phyloP scores from a whole-genome alignment of 2,888 invertebrate genomes.

The Teleogryllus oceanicus region DNA sequence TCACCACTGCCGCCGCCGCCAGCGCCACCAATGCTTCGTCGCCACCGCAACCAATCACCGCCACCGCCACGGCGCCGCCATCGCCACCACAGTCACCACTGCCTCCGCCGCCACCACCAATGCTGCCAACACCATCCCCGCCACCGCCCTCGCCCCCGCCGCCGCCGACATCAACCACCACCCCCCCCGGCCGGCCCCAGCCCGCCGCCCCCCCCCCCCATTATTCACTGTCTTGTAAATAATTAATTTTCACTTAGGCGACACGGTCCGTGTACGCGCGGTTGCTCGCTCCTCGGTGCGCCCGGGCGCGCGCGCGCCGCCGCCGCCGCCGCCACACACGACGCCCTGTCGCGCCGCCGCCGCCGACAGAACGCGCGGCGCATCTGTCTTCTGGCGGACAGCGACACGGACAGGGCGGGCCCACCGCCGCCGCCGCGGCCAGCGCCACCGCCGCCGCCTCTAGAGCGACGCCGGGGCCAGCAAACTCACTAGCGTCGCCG shows the following conservation, averaged over 20 bases:
- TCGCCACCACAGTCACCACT: too few relatives aligned
- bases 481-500: background rate
- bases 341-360: conserved; percentile 2
- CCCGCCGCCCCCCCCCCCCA: background rate
- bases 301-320: background rate
- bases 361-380: background rate
- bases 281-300: background rate
- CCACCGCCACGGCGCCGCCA: too few relatives aligned
- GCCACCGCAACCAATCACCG: too few relatives aligned
- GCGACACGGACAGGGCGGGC: background rate
- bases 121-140: too few relatives aligned
- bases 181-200: too few relatives aligned
- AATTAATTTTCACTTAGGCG: conserved; percentile 9
- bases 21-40: too few relatives aligned
- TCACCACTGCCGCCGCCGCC: too few relatives aligned
- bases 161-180: too few relatives aligned
- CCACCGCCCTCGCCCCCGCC: too few relatives aligned
- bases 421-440: background rate
- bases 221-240: conserved; percentile 7
- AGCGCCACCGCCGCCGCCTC: background rate
- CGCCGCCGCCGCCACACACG: background rate
- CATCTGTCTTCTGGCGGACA: conserved; percentile 18
- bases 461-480: background rate
- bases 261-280: background rate
- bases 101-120: too few relatives aligned